Percentiles rank a stretch among this genome's conserved stretches.
These are phyloP conservation scores for Ischnus inquisitorius DNA, from an alignment of 2,888 invertebrate genomes.

Conservation along the genomic window DNA sequence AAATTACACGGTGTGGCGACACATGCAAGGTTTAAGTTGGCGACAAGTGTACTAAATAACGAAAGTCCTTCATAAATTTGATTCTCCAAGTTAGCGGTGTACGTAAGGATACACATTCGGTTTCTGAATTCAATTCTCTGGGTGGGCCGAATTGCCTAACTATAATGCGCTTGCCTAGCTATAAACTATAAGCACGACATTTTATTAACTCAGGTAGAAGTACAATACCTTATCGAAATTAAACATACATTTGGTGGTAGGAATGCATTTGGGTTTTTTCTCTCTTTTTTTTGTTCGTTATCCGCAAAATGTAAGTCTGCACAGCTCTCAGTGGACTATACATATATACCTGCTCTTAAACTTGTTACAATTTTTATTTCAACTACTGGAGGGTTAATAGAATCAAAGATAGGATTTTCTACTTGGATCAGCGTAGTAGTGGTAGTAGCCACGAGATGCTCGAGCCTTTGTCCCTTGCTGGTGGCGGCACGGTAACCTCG, in stretches of 20 bases:
- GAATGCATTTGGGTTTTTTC: not conserved
- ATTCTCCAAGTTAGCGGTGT: not conserved
- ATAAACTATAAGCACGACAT: too few relatives aligned
- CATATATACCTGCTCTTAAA: not conserved
- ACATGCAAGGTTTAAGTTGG: not conserved
- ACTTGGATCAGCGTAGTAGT: not conserved
- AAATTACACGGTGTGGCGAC: conserved; percentile 67
- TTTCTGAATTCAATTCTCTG: not conserved
- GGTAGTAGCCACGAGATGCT: not conserved
- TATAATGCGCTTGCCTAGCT: too few relatives aligned
- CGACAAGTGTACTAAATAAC: not conserved
- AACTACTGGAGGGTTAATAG: not conserved
- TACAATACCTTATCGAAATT: too few relatives aligned
- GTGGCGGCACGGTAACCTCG: conserved; percentile 70
- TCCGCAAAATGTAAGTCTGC: not conserved
- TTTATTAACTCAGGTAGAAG: too few relatives aligned
- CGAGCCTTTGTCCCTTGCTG: conserved; percentile 14
- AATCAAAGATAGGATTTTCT: not conserved
- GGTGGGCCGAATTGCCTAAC: too few relatives aligned
- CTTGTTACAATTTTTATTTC: not conserved
- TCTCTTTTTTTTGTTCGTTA: not conserved
- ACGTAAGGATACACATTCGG: too few relatives aligned
- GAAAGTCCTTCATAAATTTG: not conserved
- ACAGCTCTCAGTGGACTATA: not conserved
- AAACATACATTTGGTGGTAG: too few relatives aligned